Conservation (phyloP, 1,140 invertebrate species). For the Cardiocondyla obscurior region DNA sequence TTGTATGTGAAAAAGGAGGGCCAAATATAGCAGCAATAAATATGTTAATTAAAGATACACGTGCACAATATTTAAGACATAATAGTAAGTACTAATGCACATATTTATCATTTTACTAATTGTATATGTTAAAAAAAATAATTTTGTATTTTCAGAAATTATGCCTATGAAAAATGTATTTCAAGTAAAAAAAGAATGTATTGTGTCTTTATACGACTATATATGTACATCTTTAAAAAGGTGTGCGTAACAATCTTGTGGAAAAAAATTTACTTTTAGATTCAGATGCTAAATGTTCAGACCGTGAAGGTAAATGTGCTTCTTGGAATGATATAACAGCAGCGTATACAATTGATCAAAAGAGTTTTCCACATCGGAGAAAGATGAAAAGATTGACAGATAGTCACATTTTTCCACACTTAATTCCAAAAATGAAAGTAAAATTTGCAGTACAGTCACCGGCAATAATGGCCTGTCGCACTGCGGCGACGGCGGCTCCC, state of each 20-base stretch:
- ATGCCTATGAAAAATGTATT: not conserved
- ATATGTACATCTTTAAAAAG: not conserved
- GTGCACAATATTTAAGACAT: not conserved
- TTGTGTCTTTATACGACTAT: not conserved
- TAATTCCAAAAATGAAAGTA: conserved; percentile 13
- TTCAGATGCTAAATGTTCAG: not conserved
- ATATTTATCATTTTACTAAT: too few species aligned
- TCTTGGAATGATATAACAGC: not conserved
- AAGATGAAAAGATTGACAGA: not conserved
- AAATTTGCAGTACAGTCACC: too few species aligned
- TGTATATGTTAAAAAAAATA: too few species aligned
- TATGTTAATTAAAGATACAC: not conserved
- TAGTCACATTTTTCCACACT: not conserved
- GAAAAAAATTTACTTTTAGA: not conserved
- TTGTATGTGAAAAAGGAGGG: not conserved
- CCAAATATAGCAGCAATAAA: not conserved
- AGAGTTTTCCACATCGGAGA: not conserved
- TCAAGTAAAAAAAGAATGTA: not conserved
- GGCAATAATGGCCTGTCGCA: too few species aligned
- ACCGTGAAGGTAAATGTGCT: not conserved
- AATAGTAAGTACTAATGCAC: not conserved
- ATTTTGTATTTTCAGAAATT: not conserved
- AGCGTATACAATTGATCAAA: not conserved
- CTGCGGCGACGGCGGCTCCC: too few species aligned
- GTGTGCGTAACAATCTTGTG: not conserved